phyloP scores from a whole-genome alignment of 1,140 invertebrate species.

The Drosophila santomea region DNA sequence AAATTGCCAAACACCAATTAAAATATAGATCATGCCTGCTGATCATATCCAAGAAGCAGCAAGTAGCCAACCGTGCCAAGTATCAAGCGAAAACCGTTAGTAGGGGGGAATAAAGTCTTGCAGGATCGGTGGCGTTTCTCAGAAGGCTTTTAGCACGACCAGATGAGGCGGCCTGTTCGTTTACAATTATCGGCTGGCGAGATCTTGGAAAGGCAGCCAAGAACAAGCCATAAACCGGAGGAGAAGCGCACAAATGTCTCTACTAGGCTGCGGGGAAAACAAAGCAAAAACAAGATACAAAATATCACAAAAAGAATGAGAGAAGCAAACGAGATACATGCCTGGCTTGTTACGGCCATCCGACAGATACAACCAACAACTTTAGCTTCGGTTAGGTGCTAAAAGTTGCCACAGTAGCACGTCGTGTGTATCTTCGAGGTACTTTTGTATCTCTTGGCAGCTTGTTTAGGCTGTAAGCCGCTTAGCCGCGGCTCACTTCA shows the following conservation, averaged over 20 bases:
- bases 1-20: constrained; percentile 71
- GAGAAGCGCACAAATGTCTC: constrained; percentile 58
- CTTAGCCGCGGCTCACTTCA: constrained; percentile 61
- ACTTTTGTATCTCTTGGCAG: constrained; percentile 41
- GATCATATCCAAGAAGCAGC: constrained; percentile 56
- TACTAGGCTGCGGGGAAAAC: constrained; percentile 20
- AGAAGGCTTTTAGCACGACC: constrained; percentile 70
- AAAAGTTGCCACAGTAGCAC: constrained; percentile 68
- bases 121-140: constrained; percentile 62
- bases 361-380: constrained; percentile 45
- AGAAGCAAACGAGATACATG: constrained; percentile 53
- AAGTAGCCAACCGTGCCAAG: constrained; percentile 3
- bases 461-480: constrained; percentile 55
- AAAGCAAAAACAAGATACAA: constrained; percentile 34
- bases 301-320: constrained; percentile 20
- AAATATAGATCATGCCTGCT: constrained; percentile 77
- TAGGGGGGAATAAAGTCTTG: constrained; percentile 26
- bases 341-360: constrained; percentile 63
- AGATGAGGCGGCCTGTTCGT: constrained; percentile 34
- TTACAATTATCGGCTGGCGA: constrained; percentile 50
- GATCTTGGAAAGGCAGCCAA: constrained; percentile 61
- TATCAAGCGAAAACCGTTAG: constrained; percentile 60
- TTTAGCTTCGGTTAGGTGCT: constrained; percentile 60
- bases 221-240: constrained; percentile 74
- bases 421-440: constrained; percentile 69